Evolutionary conservation across 2,888 invertebrate genomes (phyloP), one percentile per base, ranked within the genome.

Genomic region (Papilio demoleus): DNA sequence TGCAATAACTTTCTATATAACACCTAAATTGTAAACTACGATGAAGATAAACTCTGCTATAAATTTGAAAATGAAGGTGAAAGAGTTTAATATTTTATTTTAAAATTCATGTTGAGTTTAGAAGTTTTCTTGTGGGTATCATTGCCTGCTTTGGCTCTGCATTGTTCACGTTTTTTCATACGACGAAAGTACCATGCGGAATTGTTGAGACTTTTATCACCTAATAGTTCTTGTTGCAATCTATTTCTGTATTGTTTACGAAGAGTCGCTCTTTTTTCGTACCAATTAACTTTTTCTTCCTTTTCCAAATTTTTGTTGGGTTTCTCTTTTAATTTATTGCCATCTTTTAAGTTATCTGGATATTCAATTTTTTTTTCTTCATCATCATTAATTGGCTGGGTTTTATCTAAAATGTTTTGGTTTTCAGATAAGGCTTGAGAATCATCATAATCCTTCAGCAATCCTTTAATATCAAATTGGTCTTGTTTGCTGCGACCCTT

Each of bases 141-240:
- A 71, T 90, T 92, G 66, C 88, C 85, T 17, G 81, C 81, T 68
- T 89, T 88, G 4, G 84, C 80, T 59, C 92, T 87, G 68, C 90
- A 90, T 67, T 92, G 90, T 67, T 93, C 92, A 6, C 93, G 84
- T 68, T 84, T 84, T 64, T 87, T 85, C 92, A 93, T 90, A 31
- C 92, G 87, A 19, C 88, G 83, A 72, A 93, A 93, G 74, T 93
- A 93, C 93, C 93, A 93, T 1, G 85, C 84, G 0, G 91, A 90
- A 50, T 83, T 86, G 71, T 88, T 88, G 1, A 81, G 77, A 45
- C 78, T 82, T 17, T 76, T 80, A 36, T 86, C 85, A 17, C 87
- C 87, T 74, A 90, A 88, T 14, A 88, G 71, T 67, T 88, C 91
- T 47, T 82, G 78, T 72, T 90, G 87, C 4, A 90, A 73, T 73